Base-by-base conservation (phyloP, 2,888 invertebrate species). In the Chorisops tibialis region DNA sequence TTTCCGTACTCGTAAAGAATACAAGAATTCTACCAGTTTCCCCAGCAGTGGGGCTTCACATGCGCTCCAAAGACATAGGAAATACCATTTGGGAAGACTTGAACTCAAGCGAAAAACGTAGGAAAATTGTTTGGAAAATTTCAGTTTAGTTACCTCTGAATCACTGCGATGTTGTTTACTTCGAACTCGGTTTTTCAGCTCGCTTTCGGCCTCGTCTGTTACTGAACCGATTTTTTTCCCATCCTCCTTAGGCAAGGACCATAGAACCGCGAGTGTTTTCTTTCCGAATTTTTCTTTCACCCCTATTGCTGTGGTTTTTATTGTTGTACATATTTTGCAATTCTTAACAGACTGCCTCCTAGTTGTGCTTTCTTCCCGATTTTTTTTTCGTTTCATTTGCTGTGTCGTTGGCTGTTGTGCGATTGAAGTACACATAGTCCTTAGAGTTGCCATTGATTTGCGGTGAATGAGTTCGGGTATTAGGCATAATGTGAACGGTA, bases 51-150 rank as follows among this genome's bases (percentile, higher is more conserved):
- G 41, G 12, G 3, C 5, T 11, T 37, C 9, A 1, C 16, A 41
- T 41, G 14, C 18, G 14, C 18, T 41, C 12, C 12, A 5, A 18
- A 18, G n/a, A n/a, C 30, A 7, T 9, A 9, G 30, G 30, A 30
- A 30, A 9, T 30, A 37, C 16, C 14, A 12, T 12, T 11, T 19
- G 48, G 37, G 48, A 38, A 48, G 48, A 59, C 59, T 48, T 59
- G 51, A 12, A 61, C 21, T 61, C 61, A 61, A 43, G 51, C 41
- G 61, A 61, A 51, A 61, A 61, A 43, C 58, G 16, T 51, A 21
- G 37, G 61, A 61, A 61, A 61, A 61, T 61, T 41, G 61, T 61
- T 61, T 45, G 61, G 61, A 61, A 61, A 61, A 61, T 61, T 51
- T 61, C 61, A 45, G 61, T 61, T 61, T 61, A 61, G 61, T 61